phyloP scores from a whole-genome alignment of 2,797 vertebrate genomes.

The Arctocebus calabarensis region DNA sequence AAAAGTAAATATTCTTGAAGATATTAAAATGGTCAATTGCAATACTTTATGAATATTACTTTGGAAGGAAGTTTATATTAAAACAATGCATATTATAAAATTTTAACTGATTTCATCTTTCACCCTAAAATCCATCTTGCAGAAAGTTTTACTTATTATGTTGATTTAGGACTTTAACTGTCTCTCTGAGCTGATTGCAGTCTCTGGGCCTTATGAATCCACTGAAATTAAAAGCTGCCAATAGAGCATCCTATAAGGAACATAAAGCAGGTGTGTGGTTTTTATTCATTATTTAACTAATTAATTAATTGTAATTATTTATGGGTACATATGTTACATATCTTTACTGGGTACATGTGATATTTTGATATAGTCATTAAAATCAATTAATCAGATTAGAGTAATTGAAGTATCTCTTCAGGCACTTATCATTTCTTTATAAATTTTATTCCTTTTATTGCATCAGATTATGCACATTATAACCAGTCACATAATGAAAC shows the following conservation, averaged over 20 bases:
- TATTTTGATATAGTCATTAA: background rate
- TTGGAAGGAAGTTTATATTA: background rate
- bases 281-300: background rate
- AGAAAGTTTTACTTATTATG: background rate
- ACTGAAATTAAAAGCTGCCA: background rate
- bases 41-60: background rate
- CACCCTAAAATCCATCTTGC: background rate
- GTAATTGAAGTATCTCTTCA: background rate
- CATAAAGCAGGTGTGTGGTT: background rate
- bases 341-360: background rate
- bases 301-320: background rate
- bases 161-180: background rate
- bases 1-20: background rate
- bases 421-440: background rate
- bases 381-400: background rate
- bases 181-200: background rate
- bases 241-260: rapidly evolving
- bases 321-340: background rate
- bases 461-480: background rate
- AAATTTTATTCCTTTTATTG: background rate
- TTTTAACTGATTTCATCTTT: background rate
- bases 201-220: background rate
- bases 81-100: background rate
- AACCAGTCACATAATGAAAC: background rate
- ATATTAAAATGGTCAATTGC: background rate